These are phyloP conservation scores for Thunnus albacares DNA, from an alignment of 2,797 vertebrate genomes.

Conservation along the genomic window DNA sequence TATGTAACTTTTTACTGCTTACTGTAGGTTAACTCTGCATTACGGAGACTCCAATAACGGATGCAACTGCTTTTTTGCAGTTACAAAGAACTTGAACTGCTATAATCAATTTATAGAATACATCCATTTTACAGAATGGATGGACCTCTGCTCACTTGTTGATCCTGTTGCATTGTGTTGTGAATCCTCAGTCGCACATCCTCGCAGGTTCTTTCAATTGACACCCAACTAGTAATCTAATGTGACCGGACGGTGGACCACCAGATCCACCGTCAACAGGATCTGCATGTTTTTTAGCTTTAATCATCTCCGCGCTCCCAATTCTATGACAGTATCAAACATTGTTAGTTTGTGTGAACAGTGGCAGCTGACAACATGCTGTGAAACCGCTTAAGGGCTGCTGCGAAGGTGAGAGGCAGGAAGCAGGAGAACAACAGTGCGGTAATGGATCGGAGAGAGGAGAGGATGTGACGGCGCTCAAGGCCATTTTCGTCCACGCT, in stretches of 20 bases:
- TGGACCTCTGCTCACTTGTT: neutral
- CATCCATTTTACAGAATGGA: slow-evolving; percentile 2
- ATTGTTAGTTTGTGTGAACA: slow-evolving; percentile 34
- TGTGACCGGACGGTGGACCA: neutral
- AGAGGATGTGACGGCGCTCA: slow-evolving; percentile 18
- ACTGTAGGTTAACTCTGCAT: neutral
- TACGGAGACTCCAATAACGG: neutral
- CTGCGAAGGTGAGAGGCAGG: slow-evolving; percentile 52
- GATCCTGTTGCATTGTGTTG: neutral
- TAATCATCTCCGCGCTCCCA: neutral
- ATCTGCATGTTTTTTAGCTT: slow-evolving; percentile 2
- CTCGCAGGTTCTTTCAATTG: neutral
- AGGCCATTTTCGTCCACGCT: slow-evolving; percentile 27
- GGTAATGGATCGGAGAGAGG: slow-evolving; percentile 30
- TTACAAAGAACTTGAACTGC: neutral
- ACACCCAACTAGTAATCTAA: neutral
- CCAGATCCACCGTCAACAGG: neutral
- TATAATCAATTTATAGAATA: neutral
- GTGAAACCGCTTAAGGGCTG: slow-evolving; percentile 50
- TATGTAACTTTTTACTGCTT: neutral
- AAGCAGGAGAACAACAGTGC: slow-evolving; percentile 32
- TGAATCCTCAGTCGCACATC: too few species aligned
- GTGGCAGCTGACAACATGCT: slow-evolving; percentile 40
- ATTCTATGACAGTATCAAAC: slow-evolving; percentile 7
- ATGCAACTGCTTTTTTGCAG: neutral